Base-by-base conservation (phyloP, 2,888 invertebrate species). In the Colostygia pectinataria region DNA sequence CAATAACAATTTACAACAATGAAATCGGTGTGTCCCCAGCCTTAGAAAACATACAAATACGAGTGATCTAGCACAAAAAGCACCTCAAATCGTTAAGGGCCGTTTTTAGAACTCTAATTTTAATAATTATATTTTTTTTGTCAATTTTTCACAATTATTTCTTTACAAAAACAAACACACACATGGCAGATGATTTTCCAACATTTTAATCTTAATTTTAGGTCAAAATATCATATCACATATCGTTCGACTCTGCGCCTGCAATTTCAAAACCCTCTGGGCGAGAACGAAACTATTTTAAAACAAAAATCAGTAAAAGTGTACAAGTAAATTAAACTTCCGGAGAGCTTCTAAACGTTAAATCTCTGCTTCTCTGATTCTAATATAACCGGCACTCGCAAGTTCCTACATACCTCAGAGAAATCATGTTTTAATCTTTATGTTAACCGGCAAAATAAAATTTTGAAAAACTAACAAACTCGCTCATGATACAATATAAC, bases 171-270 rank as follows among this genome's bases (percentile, higher is more conserved):
- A 68, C 67, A 80, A 71, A 77, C 75, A 78, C 83, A 82, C 83
- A 80, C 78, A 74, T 75, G 80, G 83, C 80, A 67, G 74, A 80
- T 63, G 75, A 74, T 72, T 63, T 74, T 78, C 70, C 65, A 80
- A 83, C 80, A 83, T 80, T 85, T 86, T 77, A 55, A 75, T 80
- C 83, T 85, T 85, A 83, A 74, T 78, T 81, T 79, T 82, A 76
- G 73, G 79, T 77, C 76, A 76, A 70, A 75, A 71, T 71, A 53
- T 53, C 50, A 70, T 80, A 81, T 81, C 83, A 81, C 80, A 82
- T 66, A 74, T 69, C 61, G 70, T 73, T 66, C 59, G 63, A 64
- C 64, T 64, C 61, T 61, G 56, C 59, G 41, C 33, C 36, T 37
- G 14, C 29, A 38, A 45, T 45, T 40, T 39, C 20, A 28, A 37